Conservation (phyloP, 1,140 invertebrate species). For the Dermatophagoides farinae region DNA sequence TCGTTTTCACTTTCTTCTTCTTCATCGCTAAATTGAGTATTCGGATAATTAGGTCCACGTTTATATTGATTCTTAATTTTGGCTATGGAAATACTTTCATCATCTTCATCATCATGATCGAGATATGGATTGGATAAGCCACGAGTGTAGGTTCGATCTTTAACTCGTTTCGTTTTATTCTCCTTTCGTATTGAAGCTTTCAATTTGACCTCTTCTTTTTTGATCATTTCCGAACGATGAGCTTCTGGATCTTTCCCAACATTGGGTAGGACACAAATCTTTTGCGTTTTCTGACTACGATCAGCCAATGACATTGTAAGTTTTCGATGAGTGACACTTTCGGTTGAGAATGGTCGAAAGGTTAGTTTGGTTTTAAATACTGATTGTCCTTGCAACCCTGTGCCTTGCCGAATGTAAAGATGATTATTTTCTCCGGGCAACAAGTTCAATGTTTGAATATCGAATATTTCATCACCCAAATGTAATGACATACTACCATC, state of each 20-base stretch:
- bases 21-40: slow-evolving; percentile 67
- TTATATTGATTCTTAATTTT: slow-evolving; percentile 92
- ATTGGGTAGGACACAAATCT: slow-evolving; percentile 86
- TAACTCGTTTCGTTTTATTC: slow-evolving; percentile 38
- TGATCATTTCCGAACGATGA: slow-evolving; percentile 67
- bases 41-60: slow-evolving; percentile 48
- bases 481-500: slow-evolving; percentile 92
- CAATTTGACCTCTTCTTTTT: slow-evolving; percentile 86
- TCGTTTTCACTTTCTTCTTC: slow-evolving; percentile 55
- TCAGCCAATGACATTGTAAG: slow-evolving; percentile 95
- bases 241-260: slow-evolving; percentile 83
- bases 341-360: slow-evolving; percentile 86
- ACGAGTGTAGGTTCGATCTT: slow-evolving; percentile 34
- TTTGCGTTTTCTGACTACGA: slow-evolving; percentile 80
- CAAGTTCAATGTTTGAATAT: slow-evolving; percentile 79
- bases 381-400: slow-evolving; percentile 64
- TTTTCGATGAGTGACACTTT: slow-evolving; percentile 94
- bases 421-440: slow-evolving; percentile 78
- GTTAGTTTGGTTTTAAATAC: slow-evolving; percentile 89
- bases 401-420: slow-evolving; percentile 85
- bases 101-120: slow-evolving; percentile 55
- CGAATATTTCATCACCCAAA: slow-evolving; percentile 90
- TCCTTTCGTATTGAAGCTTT: slow-evolving; percentile 55
- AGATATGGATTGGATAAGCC: slow-evolving; percentile 36
- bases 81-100: slow-evolving; percentile 67